These are phyloP conservation scores for Acleris sparsana DNA, from an alignment of 2,888 invertebrate genomes.

Conservation along the genomic window DNA sequence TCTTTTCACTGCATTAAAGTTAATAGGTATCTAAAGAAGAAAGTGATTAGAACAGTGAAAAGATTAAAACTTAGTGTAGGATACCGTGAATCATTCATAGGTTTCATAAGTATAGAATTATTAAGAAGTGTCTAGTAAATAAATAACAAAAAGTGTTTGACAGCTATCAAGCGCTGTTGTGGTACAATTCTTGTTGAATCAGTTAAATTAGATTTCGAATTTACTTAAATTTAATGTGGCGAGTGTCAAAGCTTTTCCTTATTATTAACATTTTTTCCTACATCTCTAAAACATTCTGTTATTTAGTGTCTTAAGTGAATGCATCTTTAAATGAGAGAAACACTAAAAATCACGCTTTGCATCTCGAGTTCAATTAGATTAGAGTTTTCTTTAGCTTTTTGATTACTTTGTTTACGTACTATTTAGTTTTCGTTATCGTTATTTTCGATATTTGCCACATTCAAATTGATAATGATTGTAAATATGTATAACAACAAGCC, in stretches of 20 bases:
- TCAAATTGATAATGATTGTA: conserved; percentile 38
- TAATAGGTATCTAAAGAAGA: conserved; percentile 38
- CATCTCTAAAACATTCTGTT: conserved; percentile 35
- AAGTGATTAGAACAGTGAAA: conserved; percentile 62
- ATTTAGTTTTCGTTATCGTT: conserved; percentile 46
- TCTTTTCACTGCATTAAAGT: conserved; percentile 70
- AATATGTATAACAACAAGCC: conserved; percentile 9
- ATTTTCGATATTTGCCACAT: conserved; percentile 68
- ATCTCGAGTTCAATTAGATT: conserved; percentile 1
- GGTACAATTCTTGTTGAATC: conserved; percentile 59
- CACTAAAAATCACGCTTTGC: neutral
- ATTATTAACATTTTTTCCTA: conserved; percentile 46
- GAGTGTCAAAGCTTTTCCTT: conserved; percentile 38
- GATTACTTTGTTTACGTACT: conserved; percentile 35
- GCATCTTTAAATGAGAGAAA: conserved; percentile 4
- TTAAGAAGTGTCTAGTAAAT: conserved; percentile 61
- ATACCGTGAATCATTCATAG: conserved; percentile 70
- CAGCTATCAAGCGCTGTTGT: conserved; percentile 55
- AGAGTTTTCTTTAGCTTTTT: conserved; percentile 49
- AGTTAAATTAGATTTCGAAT: conserved; percentile 40
- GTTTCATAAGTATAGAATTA: conserved; percentile 66
- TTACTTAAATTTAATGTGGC: conserved; percentile 38
- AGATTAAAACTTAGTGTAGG: conserved; percentile 75
- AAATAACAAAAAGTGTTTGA: conserved; percentile 45
- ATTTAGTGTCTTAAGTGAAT: conserved; percentile 36